These are phyloP conservation scores for Nasonia longicornis DNA, from an alignment of 1,140 invertebrate genomes.

Conservation along the genomic window DNA sequence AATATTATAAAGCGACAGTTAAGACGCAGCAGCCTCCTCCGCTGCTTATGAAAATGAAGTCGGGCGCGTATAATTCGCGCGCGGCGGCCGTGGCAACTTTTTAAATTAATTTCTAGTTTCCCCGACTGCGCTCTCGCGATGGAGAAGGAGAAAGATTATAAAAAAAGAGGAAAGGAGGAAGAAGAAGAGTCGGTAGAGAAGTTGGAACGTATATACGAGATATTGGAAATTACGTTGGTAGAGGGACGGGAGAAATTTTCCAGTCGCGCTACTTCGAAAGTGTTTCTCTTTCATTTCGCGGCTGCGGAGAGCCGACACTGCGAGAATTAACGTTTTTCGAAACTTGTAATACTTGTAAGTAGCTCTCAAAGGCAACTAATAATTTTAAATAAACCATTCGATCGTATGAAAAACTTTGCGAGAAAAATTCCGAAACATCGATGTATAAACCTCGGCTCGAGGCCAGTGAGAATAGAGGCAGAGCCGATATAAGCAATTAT, in stretches of 20 bases:
- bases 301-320: not conserved
- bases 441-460: too few relatives aligned
- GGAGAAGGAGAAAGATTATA: not conserved
- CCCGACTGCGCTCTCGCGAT: not conserved
- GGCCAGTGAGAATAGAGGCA: too few relatives aligned
- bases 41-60: slow-evolving; percentile 38
- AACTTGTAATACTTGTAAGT: not conserved
- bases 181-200: not conserved
- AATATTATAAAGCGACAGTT: slow-evolving; percentile 19
- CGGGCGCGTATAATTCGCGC: slow-evolving; percentile 12
- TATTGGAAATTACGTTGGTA: slow-evolving; percentile 8
- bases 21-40: not conserved
- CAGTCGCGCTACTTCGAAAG: not conserved
- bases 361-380: too few relatives aligned
- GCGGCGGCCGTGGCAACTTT: slow-evolving; percentile 2
- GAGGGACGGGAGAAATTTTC: not conserved
- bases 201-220: not conserved
- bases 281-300: not conserved
- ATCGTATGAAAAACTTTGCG: too few relatives aligned
- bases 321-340: slow-evolving; percentile 26
- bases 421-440: too few relatives aligned
- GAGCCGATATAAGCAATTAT: too few relatives aligned
- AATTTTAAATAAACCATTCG: too few relatives aligned
- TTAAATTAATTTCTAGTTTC: slow-evolving; percentile 34
- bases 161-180: not conserved